A percentile compares a stretch with the other conserved stretches of the same genome.
These are phyloP conservation scores for Smutsia temminckii DNA, from an alignment of 2,797 vertebrate species.

Conservation along the genomic window DNA sequence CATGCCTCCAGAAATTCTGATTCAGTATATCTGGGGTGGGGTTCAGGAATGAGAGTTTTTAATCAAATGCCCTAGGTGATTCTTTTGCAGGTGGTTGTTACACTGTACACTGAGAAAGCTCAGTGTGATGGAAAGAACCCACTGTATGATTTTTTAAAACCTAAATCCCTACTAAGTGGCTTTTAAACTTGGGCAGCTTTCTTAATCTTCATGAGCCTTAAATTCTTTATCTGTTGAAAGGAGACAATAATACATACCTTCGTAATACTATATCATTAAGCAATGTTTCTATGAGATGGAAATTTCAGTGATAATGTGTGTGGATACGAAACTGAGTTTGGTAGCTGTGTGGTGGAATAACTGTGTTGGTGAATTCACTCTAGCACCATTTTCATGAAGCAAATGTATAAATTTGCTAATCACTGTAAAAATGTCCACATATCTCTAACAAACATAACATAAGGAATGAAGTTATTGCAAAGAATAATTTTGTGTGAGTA, in stretches of 20 bases:
- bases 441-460: neutral
- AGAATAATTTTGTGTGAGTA: neutral
- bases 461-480: slow-evolving; percentile 6
- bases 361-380: neutral
- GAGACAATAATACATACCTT: neutral
- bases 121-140: neutral
- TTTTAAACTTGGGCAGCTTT: neutral
- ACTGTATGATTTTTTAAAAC: neutral
- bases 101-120: slow-evolving; percentile 11
- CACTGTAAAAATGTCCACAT: neutral
- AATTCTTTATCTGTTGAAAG: slow-evolving; percentile 9
- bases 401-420: neutral
- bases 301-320: neutral
- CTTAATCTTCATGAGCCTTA: neutral
- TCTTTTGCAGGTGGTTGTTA: neutral
- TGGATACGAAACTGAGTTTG: neutral
- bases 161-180: neutral
- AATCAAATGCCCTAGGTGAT: neutral
- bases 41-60: neutral
- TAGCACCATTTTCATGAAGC: neutral
- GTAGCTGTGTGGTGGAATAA: neutral
- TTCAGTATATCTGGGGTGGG: neutral
- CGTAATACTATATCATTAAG: neutral
- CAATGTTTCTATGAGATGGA: neutral
- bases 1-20: neutral